These are phyloP conservation scores for Bubalus kerabau DNA, from an alignment of 2,113 vertebrate genomes.

Conservation along the genomic window DNA sequence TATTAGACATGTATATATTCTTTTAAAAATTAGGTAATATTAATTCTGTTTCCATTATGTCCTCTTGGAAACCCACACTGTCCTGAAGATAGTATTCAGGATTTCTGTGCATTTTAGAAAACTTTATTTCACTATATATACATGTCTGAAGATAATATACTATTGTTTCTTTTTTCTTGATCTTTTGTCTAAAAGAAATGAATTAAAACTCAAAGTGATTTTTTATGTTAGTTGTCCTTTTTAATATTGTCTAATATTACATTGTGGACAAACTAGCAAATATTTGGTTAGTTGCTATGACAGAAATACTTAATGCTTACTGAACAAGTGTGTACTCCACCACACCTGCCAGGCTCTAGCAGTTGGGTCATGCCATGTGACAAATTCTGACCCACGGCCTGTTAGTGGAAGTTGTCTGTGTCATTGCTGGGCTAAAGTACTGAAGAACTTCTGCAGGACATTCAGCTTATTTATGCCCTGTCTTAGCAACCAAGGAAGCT, in stretches of 20 bases:
- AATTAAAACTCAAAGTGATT: not conserved
- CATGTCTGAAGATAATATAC: not conserved
- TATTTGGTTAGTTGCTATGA: not conserved
- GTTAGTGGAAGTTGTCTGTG: not conserved
- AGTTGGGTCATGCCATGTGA: not conserved
- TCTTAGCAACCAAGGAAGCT: not conserved
- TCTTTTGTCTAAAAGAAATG: not conserved
- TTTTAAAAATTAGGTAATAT: not conserved
- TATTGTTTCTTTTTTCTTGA: not conserved
- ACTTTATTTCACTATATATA: not conserved
- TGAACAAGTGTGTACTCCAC: not conserved
- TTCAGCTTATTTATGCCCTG: not conserved
- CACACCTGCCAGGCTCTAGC: not conserved
- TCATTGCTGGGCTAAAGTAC: not conserved
- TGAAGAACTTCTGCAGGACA: not conserved
- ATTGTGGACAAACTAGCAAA: not conserved
- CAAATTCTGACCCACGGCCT: not conserved
- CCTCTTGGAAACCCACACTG: not conserved
- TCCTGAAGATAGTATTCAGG: not conserved
- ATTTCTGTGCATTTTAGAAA: not conserved
- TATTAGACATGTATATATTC: not conserved
- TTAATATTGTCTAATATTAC: not conserved
- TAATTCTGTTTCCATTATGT: not conserved
- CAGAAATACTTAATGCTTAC: not conserved
- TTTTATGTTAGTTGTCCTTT: not conserved